Evolutionary conservation across 2,113 vertebrate genomes (phyloP).

Genomic region (Prionailurus viverrinus): DNA sequence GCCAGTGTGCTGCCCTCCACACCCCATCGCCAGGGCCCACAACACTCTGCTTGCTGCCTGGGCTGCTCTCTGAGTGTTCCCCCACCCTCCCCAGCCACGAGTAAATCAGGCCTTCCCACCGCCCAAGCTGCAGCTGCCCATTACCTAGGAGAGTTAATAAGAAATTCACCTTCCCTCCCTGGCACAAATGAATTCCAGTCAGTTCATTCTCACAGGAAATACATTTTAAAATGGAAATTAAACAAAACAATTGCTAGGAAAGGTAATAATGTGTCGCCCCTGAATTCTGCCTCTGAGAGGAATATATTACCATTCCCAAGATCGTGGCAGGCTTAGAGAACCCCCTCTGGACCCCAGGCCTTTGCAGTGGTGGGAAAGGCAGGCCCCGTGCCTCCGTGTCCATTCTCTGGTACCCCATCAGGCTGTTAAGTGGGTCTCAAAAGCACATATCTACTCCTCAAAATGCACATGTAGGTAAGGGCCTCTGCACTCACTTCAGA

Average conservation of each 20-base stretch:
- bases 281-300: slow-evolving; percentile 78
- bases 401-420: not conserved
- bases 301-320: slow-evolving; percentile 78
- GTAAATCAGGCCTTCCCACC: slow-evolving; percentile 62
- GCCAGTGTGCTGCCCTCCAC: not conserved
- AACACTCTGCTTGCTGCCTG: not conserved
- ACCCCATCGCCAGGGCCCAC: not conserved
- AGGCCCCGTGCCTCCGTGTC: not conserved
- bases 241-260: slow-evolving; percentile 84
- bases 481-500: not conserved
- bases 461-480: not conserved
- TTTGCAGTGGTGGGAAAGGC: not conserved
- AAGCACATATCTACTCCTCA: not conserved
- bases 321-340: slow-evolving; percentile 11
- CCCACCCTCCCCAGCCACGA: not conserved
- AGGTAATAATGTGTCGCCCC: slow-evolving; percentile 77
- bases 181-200: slow-evolving; percentile 82
- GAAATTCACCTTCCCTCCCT: slow-evolving; percentile 80
- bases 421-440: not conserved
- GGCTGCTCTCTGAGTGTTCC: not conserved
- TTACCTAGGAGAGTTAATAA: slow-evolving; percentile 83
- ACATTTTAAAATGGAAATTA: slow-evolving; percentile 86
- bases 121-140: slow-evolving; percentile 69
- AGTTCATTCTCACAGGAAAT: slow-evolving; percentile 83
- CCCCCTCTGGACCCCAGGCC: not conserved